Base-by-base conservation (phyloP, 2,113 vertebrate species). In the Melierax canorus region DNA sequence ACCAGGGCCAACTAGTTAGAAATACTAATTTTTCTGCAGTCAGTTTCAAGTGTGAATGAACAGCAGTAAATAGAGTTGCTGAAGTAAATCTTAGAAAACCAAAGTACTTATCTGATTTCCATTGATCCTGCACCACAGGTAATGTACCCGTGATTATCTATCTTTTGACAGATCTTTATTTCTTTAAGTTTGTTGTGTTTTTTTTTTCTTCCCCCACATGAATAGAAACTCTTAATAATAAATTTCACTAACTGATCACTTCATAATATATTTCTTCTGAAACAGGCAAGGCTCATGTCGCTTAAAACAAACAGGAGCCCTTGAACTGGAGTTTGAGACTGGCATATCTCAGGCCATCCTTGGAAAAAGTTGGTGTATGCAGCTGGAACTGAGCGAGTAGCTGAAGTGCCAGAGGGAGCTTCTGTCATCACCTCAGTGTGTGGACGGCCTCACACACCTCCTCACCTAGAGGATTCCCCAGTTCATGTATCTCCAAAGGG, bases 401-500 rank as follows among this genome's bases (percentile, higher is more conserved):
- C 43, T 84, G 50, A 72, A 83, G 48, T 51, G 50, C 34, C 50
- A 74, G 46, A 59, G 32, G 19, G 63, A n/a, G 15, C 59, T 69
- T 63, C 24, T 85, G 4, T 86, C 2, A 2, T 64, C 62, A 45
- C 59, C 27, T 76, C 1, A 0, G 16, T 0, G 0, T 41, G 29
- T 51, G 46, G 4, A 0, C 59, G 74, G 48, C 46, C 80, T 76
- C 27, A 17, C 29, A 8, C 0, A 0, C 30, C 36, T 64, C 6
- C 36, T 87, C 43, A 41, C 15, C 6, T 0, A 46, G 48, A 74
- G 55, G 29, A 67, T 74, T 59, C 30, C n/a, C 7, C 7, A 3
- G 12, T 55, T 26, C 2, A 0, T 69, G 10, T 36, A 3, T 27
- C 17, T 73, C 26, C 45, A 46, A 53, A 69, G 53, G 34, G 22